phyloP scores from a whole-genome alignment of 2,113 vertebrate genomes.

The Sisor rabdophorus region DNA sequence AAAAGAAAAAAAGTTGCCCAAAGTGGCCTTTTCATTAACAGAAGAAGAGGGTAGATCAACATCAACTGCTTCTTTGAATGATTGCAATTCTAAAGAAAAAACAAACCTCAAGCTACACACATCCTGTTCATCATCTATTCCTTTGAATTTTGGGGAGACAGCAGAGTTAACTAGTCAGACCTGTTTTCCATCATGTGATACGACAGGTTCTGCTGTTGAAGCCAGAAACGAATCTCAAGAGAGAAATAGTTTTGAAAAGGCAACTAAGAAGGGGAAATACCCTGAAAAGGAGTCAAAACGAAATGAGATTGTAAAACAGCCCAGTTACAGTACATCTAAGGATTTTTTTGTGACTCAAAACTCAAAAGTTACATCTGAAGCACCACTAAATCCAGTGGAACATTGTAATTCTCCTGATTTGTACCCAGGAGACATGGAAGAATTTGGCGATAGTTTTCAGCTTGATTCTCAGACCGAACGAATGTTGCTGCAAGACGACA shows the following conservation, averaged over 20 bases:
- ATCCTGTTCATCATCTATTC: background rate
- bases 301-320: background rate
- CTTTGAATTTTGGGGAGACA: background rate
- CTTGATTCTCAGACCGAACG: conserved; percentile 88
- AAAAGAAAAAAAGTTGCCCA: background rate
- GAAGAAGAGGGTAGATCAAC: background rate
- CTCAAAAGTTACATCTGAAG: conserved; percentile 1
- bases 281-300: background rate
- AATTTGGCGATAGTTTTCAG: conserved; percentile 88
- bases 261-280: conserved; percentile 10
- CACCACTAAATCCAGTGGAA: conserved; percentile 40
- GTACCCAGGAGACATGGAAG: conserved; percentile 58
- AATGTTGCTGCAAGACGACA: conserved; percentile 74
- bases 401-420: conserved; percentile 66
- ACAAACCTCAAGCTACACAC: background rate
- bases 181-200: background rate
- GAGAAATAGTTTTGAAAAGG: background rate
- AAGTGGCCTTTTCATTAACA: background rate
- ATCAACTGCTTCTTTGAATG: background rate
- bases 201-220: conserved; percentile 27
- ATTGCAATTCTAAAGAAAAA: background rate
- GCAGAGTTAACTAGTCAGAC: background rate
- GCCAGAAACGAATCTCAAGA: conserved; percentile 20
- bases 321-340: background rate
- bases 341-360: conserved; percentile 11